These are phyloP conservation scores for Camelus bactrianus DNA, from an alignment of 2,113 vertebrate species.

Conservation along the genomic window DNA sequence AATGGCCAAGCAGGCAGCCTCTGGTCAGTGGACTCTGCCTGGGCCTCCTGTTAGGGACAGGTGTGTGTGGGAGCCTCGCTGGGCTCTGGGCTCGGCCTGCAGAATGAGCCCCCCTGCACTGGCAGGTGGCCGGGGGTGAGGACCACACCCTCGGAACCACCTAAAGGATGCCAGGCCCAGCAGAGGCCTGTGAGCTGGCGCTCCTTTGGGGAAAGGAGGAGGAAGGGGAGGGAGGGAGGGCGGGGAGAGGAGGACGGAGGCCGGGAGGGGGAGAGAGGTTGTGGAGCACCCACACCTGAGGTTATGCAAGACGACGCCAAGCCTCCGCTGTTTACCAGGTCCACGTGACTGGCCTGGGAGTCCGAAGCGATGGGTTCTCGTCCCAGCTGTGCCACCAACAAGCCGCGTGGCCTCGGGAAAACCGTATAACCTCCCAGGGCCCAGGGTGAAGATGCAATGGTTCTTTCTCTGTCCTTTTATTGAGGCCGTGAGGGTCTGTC, in stretches of 20 bases:
- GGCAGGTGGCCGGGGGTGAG: neutral
- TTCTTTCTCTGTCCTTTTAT: neutral
- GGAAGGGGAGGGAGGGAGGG: no score
- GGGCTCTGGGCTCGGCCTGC: no score
- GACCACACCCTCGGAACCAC: neutral
- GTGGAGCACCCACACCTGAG: rapidly evolving
- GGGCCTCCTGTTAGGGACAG: neutral
- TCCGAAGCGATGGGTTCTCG: neutral
- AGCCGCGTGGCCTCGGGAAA: neutral
- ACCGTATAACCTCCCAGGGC: neutral
- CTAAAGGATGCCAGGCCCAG: neutral
- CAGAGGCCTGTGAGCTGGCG: neutral
- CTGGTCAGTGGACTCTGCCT: neutral
- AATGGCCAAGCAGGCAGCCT: neutral
- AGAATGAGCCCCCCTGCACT: neutral
- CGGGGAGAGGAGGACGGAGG: rapidly evolving
- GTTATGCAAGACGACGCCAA: neutral
- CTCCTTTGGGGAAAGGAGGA: neutral
- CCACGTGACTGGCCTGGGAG: neutral
- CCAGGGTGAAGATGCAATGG: neutral
- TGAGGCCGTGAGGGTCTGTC: neutral
- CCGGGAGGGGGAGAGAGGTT: rapidly evolving
- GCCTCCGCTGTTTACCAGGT: neutral
- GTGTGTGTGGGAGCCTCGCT: neutral
- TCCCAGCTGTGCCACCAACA: neutral